phyloP scores from a whole-genome alignment of 2,797 vertebrate genomes.

The Tympanoctomys barrerae region DNA sequence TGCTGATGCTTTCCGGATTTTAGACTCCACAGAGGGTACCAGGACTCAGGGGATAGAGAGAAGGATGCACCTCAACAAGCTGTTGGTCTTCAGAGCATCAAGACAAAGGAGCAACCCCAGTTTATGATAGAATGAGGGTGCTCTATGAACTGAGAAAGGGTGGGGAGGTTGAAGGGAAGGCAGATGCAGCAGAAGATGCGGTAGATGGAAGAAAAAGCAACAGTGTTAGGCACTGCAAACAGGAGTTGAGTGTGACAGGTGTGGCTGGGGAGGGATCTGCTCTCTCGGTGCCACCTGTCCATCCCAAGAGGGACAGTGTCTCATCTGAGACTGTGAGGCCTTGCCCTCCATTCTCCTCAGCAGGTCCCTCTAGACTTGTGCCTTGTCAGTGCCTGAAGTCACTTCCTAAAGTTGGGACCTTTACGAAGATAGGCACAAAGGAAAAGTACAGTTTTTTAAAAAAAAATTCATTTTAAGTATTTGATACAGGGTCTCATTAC shows the following conservation, averaged over 20 bases:
- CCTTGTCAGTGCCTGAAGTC: not conserved
- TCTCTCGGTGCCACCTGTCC: not conserved
- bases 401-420: not conserved
- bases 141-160: not conserved
- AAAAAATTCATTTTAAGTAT: no score
- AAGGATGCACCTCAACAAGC: not conserved
- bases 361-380: not conserved
- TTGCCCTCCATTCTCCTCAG: not conserved
- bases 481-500: no score
- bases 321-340: not conserved
- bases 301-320: not conserved
- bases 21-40: not conserved
- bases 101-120: not conserved
- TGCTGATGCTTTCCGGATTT: not conserved
- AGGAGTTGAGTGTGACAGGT: not conserved
- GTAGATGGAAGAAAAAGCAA: not conserved
- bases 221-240: not conserved
- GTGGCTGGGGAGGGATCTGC: not conserved
- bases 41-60: not conserved
- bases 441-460: not conserved
- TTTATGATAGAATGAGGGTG: not conserved
- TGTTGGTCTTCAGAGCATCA: not conserved
- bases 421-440: not conserved
- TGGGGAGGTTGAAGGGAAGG: fast-evolving
- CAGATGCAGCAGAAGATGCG: not conserved